Base-by-base conservation (phyloP, 2,888 invertebrate species). In the Brachycybe producta region DNA sequence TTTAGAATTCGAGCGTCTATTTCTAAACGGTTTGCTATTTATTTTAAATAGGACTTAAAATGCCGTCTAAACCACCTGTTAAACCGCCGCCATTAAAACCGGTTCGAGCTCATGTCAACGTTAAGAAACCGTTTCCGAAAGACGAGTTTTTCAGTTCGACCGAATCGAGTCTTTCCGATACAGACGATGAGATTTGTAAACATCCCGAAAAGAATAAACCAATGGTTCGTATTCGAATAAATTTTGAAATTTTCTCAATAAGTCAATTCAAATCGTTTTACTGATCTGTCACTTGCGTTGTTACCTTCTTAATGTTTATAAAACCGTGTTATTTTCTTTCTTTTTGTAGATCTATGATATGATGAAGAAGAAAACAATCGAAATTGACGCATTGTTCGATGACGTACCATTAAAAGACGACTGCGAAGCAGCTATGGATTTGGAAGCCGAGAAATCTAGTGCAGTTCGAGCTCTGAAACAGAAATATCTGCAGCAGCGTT, bases 401-500 rank as follows among this genome's bases (percentile, higher is more conserved):
- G 32, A 30, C 32, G 8, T n/a, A 30, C n/a, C 8, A 30, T 11
- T n/a, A 11, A 2, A 15, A 13, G 2, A 11, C 11, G 38, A 38
- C 17, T 23, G 24, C 5, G 24, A 24, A 13, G 38, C 38, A 17
- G 38, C 38, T 15, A 13, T 17, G 38, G n/a, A n/a, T n/a, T n/a
- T n/a, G 3, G 19, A 44, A 24, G 21, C 44, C 7, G 30, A 26
- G 40, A 3, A 17, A 8, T 4, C 28, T 15, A 34, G 35, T 34
- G 51, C 75, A 5, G 67, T 76, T 23, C 76, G 73, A 61, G 75
- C 74, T 13, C 61, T 77, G 21, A 70, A 74, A 51, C 72, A 74
- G 57, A 76, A 76, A 60, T 75, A 76, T 59, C 75, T 75, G 58
- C 75, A 75, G 55, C 77, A 77, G 59, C 70, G 75, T 57, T 67